phyloP scores from a whole-genome alignment of 2,113 vertebrate species.

The Mesoclemmys tuberculata region DNA sequence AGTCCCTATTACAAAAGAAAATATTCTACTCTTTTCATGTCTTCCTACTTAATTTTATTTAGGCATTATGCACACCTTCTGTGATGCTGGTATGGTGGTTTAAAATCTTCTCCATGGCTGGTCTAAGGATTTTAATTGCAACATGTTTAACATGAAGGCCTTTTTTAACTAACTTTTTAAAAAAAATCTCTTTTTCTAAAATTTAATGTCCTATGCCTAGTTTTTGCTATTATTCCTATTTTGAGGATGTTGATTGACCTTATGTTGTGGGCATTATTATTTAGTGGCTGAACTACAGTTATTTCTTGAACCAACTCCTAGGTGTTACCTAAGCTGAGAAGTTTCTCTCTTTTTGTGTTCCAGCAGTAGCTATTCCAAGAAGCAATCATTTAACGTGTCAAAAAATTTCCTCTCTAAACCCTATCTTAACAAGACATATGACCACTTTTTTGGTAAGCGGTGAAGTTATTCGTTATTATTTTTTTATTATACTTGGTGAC shows the following conservation, averaged over 20 bases:
- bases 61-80: not conserved
- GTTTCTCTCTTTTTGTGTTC: not conserved
- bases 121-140: not conserved
- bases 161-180: not conserved
- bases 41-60: not conserved
- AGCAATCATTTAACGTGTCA: not conserved
- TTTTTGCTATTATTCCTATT: not conserved
- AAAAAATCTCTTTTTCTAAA: not conserved
- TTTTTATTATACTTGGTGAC: slow-evolving; percentile 28
- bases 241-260: not conserved
- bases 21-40: not conserved
- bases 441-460: slow-evolving; percentile 21
- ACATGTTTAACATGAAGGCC: not conserved
- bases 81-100: not conserved
- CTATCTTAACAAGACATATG: slow-evolving; percentile 21
- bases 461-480: slow-evolving; percentile 39
- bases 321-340: slow-evolving; percentile 10
- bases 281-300: slow-evolving; percentile 12
- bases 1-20: not conserved
- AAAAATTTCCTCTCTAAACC: slow-evolving; percentile 33
- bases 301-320: slow-evolving; percentile 11
- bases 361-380: slow-evolving; percentile 8
- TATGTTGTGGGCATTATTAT: slow-evolving; percentile 3
- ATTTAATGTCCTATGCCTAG: not conserved
- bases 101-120: not conserved